phyloP scores from a whole-genome alignment of 2,113 vertebrate species.

The Microcebus lehilahytsara region DNA sequence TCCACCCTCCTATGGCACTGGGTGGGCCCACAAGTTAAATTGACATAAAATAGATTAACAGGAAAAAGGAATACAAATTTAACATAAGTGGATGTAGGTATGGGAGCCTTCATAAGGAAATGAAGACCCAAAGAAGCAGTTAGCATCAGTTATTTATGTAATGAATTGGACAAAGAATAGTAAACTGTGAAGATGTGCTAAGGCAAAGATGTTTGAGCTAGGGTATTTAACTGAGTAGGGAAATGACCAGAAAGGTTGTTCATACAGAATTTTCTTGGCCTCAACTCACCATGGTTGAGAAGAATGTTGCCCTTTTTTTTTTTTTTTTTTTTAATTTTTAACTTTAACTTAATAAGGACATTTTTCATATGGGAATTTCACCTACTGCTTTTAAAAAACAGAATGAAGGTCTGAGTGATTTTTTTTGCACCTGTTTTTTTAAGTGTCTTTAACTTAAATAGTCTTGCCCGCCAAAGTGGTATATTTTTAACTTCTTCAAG shows the following conservation, averaged over 20 bases:
- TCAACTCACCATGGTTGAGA: not conserved
- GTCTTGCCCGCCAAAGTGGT: not conserved
- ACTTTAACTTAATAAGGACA: too few relatives aligned
- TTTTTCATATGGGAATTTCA: not conserved
- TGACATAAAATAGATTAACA: not conserved
- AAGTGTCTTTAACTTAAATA: not conserved
- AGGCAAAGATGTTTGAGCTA: not conserved
- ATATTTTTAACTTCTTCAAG: not conserved
- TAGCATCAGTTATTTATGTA: not conserved
- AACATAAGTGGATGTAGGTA: not conserved
- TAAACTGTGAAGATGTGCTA: not conserved
- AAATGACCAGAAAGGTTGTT: not conserved
- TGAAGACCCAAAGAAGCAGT: not conserved
- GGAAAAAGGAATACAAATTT: not conserved
- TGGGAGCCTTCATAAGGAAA: not conserved
- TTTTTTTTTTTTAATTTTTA: not conserved
- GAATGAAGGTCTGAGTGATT: not conserved
- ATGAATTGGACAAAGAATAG: not conserved
- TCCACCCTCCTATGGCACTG: not conserved
- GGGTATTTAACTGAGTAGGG: not conserved
- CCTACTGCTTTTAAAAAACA: not conserved
- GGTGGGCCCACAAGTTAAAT: not conserved
- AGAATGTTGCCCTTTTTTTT: not conserved
- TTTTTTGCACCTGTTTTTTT: not conserved
- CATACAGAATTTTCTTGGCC: not conserved